A percentile compares a stretch with the other conserved stretches of the same genome.
Conservation (phyloP, 2,888 invertebrate genomes). For the Drosophila percnosoma region DNA sequence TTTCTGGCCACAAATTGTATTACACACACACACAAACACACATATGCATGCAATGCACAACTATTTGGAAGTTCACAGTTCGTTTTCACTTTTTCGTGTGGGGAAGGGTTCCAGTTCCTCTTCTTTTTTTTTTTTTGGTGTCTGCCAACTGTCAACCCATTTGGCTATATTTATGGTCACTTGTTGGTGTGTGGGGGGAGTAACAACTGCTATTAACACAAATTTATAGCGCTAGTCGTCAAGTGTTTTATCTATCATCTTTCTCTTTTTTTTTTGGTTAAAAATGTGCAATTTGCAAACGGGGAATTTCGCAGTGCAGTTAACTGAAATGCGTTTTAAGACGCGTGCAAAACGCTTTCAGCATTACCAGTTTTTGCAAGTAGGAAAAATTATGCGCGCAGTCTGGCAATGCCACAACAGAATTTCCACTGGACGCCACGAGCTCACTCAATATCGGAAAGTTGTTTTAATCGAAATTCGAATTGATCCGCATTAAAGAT, state of each 20-base stretch:
- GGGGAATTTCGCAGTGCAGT: slow-evolving; percentile 13
- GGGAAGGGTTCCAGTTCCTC: slow-evolving; percentile 52
- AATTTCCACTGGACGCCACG: neutral
- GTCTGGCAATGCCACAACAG: neutral
- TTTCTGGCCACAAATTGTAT: slow-evolving; percentile 73
- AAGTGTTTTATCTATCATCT: slow-evolving; percentile 16
- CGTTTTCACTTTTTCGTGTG: slow-evolving; percentile 45
- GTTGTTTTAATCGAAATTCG: neutral
- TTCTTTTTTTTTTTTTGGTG: slow-evolving; percentile 13
- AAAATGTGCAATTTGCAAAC: slow-evolving; percentile 22
- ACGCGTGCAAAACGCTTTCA: slow-evolving; percentile 33
- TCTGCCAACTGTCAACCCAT: slow-evolving; percentile 75
- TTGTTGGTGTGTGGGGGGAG: slow-evolving; percentile 48
- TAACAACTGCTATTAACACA: slow-evolving; percentile 73
- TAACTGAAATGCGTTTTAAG: slow-evolving; percentile 29
- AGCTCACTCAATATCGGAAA: neutral
- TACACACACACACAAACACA: slow-evolving; percentile 24
- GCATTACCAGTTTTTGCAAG: slow-evolving; percentile 3
- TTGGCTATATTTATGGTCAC: slow-evolving; percentile 71
- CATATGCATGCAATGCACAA: slow-evolving; percentile 36
- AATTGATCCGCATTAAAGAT: slow-evolving; percentile 7
- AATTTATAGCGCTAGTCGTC: slow-evolving; percentile 60
- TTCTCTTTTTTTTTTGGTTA: slow-evolving; percentile 5
- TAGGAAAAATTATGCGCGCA: neutral
- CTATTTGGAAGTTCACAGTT: slow-evolving; percentile 73